phyloP scores from a whole-genome alignment of 1,140 invertebrate genomes.

The Rhagoletis pomonella region DNA sequence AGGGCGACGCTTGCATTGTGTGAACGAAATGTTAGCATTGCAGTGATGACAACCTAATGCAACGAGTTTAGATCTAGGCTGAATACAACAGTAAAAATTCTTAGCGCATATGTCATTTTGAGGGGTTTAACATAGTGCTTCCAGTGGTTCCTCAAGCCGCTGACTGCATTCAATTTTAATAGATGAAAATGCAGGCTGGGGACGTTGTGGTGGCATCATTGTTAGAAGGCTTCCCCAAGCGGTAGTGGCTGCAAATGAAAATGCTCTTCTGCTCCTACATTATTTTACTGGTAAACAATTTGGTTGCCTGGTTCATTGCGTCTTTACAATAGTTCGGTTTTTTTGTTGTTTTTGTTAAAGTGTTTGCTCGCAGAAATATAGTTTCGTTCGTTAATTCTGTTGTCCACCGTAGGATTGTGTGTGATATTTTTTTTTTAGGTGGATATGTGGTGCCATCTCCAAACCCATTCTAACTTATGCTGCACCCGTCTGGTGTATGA shows the following conservation, averaged over 20 bases:
- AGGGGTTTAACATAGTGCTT: not conserved
- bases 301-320: not conserved
- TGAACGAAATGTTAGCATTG: not conserved
- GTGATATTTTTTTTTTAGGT: not conserved
- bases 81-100: not conserved
- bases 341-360: not conserved
- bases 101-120: not conserved
- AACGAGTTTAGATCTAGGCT: not conserved
- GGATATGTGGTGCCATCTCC: too few species aligned
- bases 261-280: not conserved
- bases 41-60: not conserved
- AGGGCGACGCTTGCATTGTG: not conserved
- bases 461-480: too few species aligned
- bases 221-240: not conserved
- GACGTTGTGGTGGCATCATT: not conserved
- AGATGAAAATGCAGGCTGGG: not conserved
- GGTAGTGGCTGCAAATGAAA: not conserved
- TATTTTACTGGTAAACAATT: not conserved
- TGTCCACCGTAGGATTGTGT: not conserved
- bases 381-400: conserved; percentile 34
- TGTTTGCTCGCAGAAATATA: not conserved
- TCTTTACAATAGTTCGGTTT: not conserved
- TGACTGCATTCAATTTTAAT: not conserved
- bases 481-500: too few species aligned
- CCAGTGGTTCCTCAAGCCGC: not conserved